These are phyloP conservation scores for Dromiciops gliroides DNA, from an alignment of 2,113 vertebrate genomes.

Conservation along the genomic window DNA sequence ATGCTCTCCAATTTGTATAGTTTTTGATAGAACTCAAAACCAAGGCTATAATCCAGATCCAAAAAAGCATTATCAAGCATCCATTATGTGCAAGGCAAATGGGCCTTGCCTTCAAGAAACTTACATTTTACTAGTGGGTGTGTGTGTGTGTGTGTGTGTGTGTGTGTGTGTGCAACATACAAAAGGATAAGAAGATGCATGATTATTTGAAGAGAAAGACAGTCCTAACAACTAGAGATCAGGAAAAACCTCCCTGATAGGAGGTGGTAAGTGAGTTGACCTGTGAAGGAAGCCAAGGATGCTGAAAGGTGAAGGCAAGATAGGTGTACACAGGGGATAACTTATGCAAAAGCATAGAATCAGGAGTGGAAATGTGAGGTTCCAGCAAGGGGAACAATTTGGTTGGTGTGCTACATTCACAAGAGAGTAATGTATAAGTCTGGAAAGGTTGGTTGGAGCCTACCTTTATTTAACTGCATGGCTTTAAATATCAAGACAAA, in stretches of 20 bases:
- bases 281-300: background rate
- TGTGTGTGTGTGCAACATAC: background rate
- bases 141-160: too few relatives aligned
- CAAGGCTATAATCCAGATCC: accelerated
- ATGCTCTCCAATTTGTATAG: background rate
- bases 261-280: background rate
- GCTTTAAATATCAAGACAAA: background rate
- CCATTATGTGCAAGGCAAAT: background rate
- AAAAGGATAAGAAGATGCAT: background rate
- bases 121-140: background rate
- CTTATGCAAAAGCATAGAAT: background rate
- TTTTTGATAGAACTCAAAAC: background rate
- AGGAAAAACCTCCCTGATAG: background rate
- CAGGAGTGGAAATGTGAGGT: background rate
- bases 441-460: background rate
- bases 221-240: background rate
- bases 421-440: background rate
- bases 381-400: background rate
- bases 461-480: background rate
- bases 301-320: background rate
- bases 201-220: background rate
- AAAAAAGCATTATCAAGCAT: background rate
- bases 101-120: background rate
- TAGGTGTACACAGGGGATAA: background rate
- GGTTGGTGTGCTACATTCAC: background rate